Conservation (phyloP, 35 echinoderm and acorn worm genomes). For the Hemicentrotus pulcherrimus region DNA sequence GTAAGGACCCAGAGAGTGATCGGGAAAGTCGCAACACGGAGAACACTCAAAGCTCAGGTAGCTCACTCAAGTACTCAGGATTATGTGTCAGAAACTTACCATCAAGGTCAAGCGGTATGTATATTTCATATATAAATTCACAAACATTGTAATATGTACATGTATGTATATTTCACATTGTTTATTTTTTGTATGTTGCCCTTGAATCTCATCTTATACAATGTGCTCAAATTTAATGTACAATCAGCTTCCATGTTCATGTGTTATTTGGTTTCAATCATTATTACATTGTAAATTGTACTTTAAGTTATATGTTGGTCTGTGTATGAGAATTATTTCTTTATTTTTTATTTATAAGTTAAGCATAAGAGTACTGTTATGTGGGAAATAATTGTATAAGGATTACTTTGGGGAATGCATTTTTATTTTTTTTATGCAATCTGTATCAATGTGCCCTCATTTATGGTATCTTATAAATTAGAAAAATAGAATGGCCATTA, state of each 20-base stretch:
- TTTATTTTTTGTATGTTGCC: background rate
- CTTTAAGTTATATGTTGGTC: background rate
- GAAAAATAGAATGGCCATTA: no score
- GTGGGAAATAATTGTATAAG: no score
- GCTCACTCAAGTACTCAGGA: constrained; percentile 82
- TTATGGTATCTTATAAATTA: no score
- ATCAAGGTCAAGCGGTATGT: constrained; percentile 95
- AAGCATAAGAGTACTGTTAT: no score
- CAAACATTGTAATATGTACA: background rate
- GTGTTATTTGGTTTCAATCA: background rate
- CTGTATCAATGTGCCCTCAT: no score
- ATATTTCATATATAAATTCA: background rate
- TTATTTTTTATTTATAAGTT: background rate
- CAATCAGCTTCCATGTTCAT: no score
- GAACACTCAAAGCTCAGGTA: constrained; percentile 75
- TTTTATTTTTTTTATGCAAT: no score
- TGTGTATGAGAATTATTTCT: background rate
- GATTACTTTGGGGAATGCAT: no score
- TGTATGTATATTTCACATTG: constrained; percentile 6
- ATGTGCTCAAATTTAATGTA: no score
- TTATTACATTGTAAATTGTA: background rate
- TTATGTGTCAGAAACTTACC: constrained; percentile 97
- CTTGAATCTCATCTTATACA: background rate
- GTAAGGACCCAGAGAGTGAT: constrained; percentile 79
- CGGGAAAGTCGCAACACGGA: constrained; percentile 91